Evolutionary conservation across 2,797 vertebrate genomes (phyloP), one percentile per base, ranked within the genome.

Genomic region (Geotria australis): DNA sequence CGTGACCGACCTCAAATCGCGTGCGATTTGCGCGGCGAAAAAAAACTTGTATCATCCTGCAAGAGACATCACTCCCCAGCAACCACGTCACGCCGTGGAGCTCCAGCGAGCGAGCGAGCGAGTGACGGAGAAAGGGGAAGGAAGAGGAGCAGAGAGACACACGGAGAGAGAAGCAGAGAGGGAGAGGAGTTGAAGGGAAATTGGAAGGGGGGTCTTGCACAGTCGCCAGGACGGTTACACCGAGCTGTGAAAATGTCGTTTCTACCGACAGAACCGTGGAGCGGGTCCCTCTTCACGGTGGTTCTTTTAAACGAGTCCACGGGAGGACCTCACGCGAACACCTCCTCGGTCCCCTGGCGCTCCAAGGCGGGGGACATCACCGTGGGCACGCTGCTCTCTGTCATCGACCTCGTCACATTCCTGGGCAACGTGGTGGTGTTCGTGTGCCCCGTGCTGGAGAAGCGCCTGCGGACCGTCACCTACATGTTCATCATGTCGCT

Each of bases 401-500:
- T 71, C 15, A 71, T 73, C 1, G 71, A 74, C 57, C 14, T 74
- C 63, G 57, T 66, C 56, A 74, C 72, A 0, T 67, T 74, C 2
- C 60, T 74, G 66, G 72, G 72, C 2, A 73, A 73, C 7, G 66
- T 58, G 0, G 4, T 70, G 2, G 70, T 74, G 60, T 71, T 73
- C 58, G 63, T 73, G 3, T 74, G 72, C 57, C 72, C 71, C 0
- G 60, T 67, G 48, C 69, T 74, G 61, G 71, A 74, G 7, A 70
- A 64, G 59, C 67, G 70, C 57, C 65, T 73, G 47, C 67, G 70
- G 51, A 73, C 72, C 0, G 63, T 72, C 63, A 74, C 71, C 45
- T 74, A 72, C 24, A 72, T 74, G 70, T 73, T 74, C 15, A 72
- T 73, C 61, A 74, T 74, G 72, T 73, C 70, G 46, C 24, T 74